Evolutionary conservation across 2,888 invertebrate genomes (phyloP), one percentile per base, ranked within the genome.

Genomic region (Cylindroiulus punctatus): DNA sequence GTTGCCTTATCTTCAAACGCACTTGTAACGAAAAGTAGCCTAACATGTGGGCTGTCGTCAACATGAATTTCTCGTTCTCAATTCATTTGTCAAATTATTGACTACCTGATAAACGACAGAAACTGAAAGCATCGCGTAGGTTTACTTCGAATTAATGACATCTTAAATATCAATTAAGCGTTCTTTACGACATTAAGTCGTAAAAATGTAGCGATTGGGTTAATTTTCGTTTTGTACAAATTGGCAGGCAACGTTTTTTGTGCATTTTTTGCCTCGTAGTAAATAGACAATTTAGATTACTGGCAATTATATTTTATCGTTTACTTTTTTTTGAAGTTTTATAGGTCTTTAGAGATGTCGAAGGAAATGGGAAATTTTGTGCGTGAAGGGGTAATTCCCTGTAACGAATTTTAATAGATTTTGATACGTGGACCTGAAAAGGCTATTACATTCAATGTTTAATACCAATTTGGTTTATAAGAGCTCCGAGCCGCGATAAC

Each of bases 391-490:
- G 26, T 44, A 14, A 14, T 76, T 76, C 22, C 76, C 76, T 76
- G 22, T 76, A 76, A 76, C 76, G 76, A 76, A 76, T 76, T 76
- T 76, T 76, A 76, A 76, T 76, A 76, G 76, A 76, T 76, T 76
- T 76, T 76, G 76, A 76, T 76, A 76, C 30, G 30, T 30, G 76
- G 26, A 76, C 30, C 76, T 76, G 30, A 30, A 76, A 76, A 12
- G 76, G 76, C 76, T 14, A 76, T 76, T 76, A 76, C 76, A 76
- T 76, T 76, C 26, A 76, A 76, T 76, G 76, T 76, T 76, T 76
- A 76, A 76, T 76, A 76, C 76, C 26, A 76, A 76, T 76, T 76
- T 76, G 76, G 76, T 76, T 76, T 76, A 76, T 30, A 76, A 76
- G 76, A 30, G 26, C 26, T 76, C 76, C 76, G 76, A 26, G 76